These are phyloP conservation scores for Columba janthina DNA, from an alignment of 2,113 vertebrate species.

Conservation along the genomic window DNA sequence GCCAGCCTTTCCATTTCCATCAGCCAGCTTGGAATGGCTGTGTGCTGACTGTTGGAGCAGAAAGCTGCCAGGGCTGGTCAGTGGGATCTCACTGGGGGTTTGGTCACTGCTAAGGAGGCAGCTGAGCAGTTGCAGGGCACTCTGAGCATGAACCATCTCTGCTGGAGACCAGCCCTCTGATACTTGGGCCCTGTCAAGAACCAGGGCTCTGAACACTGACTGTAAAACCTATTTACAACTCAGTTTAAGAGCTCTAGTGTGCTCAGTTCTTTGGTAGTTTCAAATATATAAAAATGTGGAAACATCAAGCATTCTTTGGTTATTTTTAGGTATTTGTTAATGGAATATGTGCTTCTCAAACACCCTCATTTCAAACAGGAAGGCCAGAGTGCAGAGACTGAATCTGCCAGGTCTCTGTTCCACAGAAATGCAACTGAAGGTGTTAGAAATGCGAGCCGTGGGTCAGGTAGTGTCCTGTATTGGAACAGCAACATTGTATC, in stretches of 20 bases:
- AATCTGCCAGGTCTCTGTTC: not conserved
- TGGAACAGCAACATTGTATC: not conserved
- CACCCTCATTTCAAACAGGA: not conserved
- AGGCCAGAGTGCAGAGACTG: not conserved
- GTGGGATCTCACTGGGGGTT: not conserved
- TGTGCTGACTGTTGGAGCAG: not conserved
- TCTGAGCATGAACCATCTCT: not conserved
- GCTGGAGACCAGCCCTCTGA: not conserved
- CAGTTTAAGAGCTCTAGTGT: not conserved
- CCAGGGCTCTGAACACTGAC: fast-evolving
- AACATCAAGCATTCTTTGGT: not conserved
- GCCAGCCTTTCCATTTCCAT: not conserved
- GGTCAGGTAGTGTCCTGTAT: not conserved
- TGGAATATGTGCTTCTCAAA: not conserved
- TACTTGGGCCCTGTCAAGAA: not conserved
- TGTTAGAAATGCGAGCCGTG: not conserved
- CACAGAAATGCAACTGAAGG: not conserved
- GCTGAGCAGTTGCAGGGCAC: not conserved
- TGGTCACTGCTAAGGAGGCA: not conserved
- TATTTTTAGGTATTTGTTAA: not conserved
- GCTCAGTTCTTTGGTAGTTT: not conserved
- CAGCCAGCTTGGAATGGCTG: not conserved
- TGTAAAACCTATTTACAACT: not conserved
- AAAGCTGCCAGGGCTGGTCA: not conserved
- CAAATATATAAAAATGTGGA: not conserved